phyloP scores from a whole-genome alignment of 2,888 invertebrate species.

The Stenotaenia linearis region DNA sequence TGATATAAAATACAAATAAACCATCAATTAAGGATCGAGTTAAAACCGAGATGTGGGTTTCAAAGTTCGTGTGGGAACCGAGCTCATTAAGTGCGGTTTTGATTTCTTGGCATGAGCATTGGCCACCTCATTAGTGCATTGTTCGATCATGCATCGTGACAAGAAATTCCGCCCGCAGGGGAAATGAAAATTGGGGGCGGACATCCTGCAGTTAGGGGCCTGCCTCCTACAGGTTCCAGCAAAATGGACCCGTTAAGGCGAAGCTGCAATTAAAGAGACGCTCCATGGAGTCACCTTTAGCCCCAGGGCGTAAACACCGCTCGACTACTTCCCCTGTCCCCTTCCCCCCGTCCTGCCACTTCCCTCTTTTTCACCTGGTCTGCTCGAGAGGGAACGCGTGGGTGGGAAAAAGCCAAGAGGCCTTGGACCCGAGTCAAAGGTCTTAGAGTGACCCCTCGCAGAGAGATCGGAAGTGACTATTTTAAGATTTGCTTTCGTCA shows the following conservation, averaged over 20 bases:
- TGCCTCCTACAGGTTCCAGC: slow-evolving; percentile 2
- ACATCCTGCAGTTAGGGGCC: slow-evolving; percentile 10
- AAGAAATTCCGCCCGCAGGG: slow-evolving; percentile 10
- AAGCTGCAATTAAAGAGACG: slow-evolving; percentile 29
- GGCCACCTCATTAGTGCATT: slow-evolving; percentile 5
- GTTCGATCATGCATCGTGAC: slow-evolving; percentile 11
- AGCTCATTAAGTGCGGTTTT: neutral
- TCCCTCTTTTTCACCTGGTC: neutral
- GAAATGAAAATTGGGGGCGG: slow-evolving; percentile 10
- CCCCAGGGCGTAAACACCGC: slow-evolving; percentile 28
- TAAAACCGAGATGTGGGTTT: neutral
- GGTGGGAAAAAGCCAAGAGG: slow-evolving; percentile 26
- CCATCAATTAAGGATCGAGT: neutral
- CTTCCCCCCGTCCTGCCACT: neutral
- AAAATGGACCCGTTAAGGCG: slow-evolving; percentile 28
- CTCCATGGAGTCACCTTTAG: slow-evolving; percentile 22
- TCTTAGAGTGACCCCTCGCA: neutral
- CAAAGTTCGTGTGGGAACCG: neutral
- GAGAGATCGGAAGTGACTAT: neutral
- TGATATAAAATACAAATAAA: too few relatives aligned
- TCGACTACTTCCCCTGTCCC: neutral
- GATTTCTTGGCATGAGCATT: neutral
- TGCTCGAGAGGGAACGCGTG: slow-evolving; percentile 2
- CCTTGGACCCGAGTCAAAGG: slow-evolving; percentile 11
- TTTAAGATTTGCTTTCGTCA: slow-evolving; percentile 2